Base-by-base conservation (phyloP, 2,113 vertebrate genomes). In the Tretioscincus oriximinensis region DNA sequence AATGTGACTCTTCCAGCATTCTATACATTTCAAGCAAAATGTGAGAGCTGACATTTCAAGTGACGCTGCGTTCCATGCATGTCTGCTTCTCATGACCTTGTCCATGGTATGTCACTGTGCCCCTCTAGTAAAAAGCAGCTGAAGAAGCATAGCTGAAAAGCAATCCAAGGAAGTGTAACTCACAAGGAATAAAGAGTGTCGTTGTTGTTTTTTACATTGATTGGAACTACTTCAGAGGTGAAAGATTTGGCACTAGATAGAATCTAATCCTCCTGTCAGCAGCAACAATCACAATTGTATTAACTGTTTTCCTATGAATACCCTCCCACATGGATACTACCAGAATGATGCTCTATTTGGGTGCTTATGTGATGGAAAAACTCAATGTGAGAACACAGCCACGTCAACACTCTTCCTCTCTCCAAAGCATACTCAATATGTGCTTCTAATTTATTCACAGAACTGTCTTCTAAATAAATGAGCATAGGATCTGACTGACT, bases 1-100 rank as follows among this genome's bases (percentile, higher is more conserved):
- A 67, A 83, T 63, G 22, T 41, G 22, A 41, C 73, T 84, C 89
- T 78, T 86, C 49, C n/a, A 69, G 73, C 1, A 0, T 31, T 24
- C 35, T 85, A 68, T 58, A 9, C 47, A 45, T 31, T 9, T 73
- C 81, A 76, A 87, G 88, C 86, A 86, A 58, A 88, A 81, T 84
- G 81, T 80, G 81, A 81, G 80, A 83, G 76, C 0, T 1, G 77
- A 83, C 76, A 85, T 58, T 88, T 90, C 74, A 85, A 84, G 85
- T 49, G 54, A 16, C 73, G 18, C 28, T 67, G 20, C 68, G 75
- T 67, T 28, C 47, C 10, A 22, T 78, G 22, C 58, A 14, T 76
- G 80, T 81, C 79, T 61, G 66, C 83, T 71, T 49, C 70, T 77
- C 61, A 49, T 12, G 80, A 81, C 65, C 49, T 86, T 89, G 87